Evolutionary conservation across 2,113 vertebrate genomes (phyloP).

Genomic region (Neotoma lepida): DNA sequence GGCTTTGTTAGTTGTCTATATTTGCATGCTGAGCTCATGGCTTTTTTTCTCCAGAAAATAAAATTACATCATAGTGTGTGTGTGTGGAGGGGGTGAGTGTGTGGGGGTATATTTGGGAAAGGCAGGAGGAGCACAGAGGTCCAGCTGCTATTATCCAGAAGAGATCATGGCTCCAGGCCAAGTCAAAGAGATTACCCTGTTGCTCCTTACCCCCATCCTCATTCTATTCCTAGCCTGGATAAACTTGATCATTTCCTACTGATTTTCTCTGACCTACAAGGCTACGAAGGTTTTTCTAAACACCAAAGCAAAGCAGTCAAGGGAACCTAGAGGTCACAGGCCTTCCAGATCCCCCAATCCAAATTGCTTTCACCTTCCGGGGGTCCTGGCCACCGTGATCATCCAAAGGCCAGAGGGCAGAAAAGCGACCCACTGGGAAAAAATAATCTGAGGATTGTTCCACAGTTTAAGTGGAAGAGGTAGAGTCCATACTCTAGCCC

Average conservation of each 20-base stretch:
- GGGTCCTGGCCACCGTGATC: neutral
- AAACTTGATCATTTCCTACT: neutral
- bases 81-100: neutral
- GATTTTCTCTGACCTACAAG: neutral
- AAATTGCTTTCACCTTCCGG: neutral
- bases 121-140: slow-evolving; percentile 2
- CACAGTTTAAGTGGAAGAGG: neutral
- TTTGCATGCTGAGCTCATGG: slow-evolving; percentile 77
- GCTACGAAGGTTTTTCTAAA: neutral
- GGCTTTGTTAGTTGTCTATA: slow-evolving; percentile 70
- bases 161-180: neutral
- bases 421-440: neutral
- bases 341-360: neutral
- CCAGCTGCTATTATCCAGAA: neutral
- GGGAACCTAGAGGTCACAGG: neutral
- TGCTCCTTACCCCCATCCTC: neutral
- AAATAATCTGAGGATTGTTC: neutral
- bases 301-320: neutral
- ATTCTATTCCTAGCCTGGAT: neutral
- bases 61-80: slow-evolving; percentile 69
- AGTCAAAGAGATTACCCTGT: neutral
- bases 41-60: slow-evolving; percentile 69
- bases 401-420: neutral
- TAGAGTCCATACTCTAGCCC: neutral
- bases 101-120: slow-evolving; percentile 29